Base-by-base conservation (phyloP, 2,797 vertebrate species). In the Cottoperca gobio region DNA sequence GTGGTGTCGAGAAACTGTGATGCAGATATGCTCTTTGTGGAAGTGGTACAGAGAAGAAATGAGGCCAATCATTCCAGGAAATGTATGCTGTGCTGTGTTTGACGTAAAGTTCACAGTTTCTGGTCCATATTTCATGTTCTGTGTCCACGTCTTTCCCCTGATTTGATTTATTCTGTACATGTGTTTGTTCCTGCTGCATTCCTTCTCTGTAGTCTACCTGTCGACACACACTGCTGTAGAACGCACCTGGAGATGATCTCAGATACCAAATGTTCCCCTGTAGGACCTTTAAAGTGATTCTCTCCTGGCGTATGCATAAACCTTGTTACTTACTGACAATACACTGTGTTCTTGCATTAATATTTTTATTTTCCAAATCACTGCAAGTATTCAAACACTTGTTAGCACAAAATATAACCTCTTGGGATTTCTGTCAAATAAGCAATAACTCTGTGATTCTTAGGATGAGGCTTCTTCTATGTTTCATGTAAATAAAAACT, bases 401-500 rank as follows among this genome's bases (percentile, higher is more conserved):
- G 40, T 69, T 75, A 73, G 81, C 74, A 76, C 77, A 87, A 73
- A 77, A 49, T 79, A 33, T 87, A 86, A 82, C 50, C 64, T 31
- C 31, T 79, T 81, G 78, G 86, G n/a, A 86, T 73, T 70, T 26
- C 70, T 85, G 64, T 83, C 59, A 72, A 83, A 73, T 74, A 76
- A 87, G 90, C 86, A 91, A 89, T 86, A 87, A 79, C 52, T 72
- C 37, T 67, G 78, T 70, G 50, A 71, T 73, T 71, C 43, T 46
- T 82, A 73, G 66, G 46, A 63, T 12, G n/a, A 77, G 52, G 77
- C 72, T 64, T 82, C 59, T 57, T 76, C 50, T 82, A 87, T 87
- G 74, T 89, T 87, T 81, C 63, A 46, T 92, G 88, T 90, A 90
- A 93, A 93, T 93, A 92, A 93, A 91, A 82, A 77, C 61, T 76